phyloP scores from a whole-genome alignment of 2,888 invertebrate genomes.

The Eupithecia vulgata region DNA sequence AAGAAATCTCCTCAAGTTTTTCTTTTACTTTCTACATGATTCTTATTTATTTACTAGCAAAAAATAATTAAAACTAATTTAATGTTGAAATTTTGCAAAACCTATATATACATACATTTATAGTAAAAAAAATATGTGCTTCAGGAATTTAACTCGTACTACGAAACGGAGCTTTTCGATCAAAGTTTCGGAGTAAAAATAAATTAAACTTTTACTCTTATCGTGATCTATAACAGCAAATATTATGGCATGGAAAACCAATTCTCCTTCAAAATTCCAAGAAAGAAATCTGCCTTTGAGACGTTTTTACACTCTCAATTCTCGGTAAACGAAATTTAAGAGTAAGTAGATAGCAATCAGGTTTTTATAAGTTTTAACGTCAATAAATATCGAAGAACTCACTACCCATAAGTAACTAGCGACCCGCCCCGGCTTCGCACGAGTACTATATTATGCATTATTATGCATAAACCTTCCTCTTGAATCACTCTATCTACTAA shows the following conservation, averaged over 20 bases:
- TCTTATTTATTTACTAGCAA: too few relatives aligned
- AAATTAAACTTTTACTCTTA: neutral
- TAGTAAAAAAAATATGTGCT: too few relatives aligned
- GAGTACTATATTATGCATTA: too few relatives aligned
- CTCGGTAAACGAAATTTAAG: constrained; percentile 39
- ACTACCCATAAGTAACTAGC: neutral
- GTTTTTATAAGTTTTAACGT: neutral
- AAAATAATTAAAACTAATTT: too few relatives aligned
- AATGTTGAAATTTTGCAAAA: too few relatives aligned
- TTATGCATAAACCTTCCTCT: too few relatives aligned
- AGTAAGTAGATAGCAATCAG: neutral
- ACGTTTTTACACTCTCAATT: constrained; percentile 47
- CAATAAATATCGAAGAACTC: neutral
- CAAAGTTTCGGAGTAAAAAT: constrained; percentile 26
- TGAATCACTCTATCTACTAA: too few relatives aligned
- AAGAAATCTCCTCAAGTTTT: too few relatives aligned
- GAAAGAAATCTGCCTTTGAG: constrained; percentile 18
- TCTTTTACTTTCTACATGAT: too few relatives aligned
- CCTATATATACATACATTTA: too few relatives aligned
- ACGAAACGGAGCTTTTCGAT: neutral
- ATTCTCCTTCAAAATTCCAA: neutral
- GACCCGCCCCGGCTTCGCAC: too few relatives aligned
- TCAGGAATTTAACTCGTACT: neutral
- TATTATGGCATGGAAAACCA: neutral
- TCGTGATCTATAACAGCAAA: constrained; percentile 2